These are phyloP conservation scores for Panurus biarmicus DNA, from an alignment of 2,113 vertebrate species.

Conservation along the genomic window DNA sequence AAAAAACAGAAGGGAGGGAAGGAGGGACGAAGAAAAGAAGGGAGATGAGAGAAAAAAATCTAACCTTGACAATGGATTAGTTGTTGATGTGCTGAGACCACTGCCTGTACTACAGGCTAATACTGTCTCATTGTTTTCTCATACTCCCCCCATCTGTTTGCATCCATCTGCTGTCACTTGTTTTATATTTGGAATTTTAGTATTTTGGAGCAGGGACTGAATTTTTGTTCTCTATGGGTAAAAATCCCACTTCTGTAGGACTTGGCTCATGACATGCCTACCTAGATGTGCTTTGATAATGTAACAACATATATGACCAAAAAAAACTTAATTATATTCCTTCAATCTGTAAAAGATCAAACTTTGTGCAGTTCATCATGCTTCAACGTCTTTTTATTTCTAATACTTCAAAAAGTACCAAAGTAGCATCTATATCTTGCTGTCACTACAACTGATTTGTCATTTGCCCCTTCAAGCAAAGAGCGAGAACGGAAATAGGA, in stretches of 20 bases:
- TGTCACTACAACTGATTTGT: not conserved
- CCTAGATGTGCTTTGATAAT: not conserved
- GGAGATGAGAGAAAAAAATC: not conserved
- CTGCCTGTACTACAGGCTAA: slow-evolving; percentile 47
- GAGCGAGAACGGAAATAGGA: not conserved
- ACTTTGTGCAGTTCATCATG: not conserved
- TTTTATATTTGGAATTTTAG: slow-evolving; percentile 55
- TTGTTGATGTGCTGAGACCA: slow-evolving; percentile 49
- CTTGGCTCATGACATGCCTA: not conserved
- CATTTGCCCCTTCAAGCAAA: not conserved
- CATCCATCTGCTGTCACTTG: slow-evolving; percentile 59
- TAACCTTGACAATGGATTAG: slow-evolving; percentile 23
- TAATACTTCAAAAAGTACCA: not conserved
- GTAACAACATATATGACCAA: not conserved
- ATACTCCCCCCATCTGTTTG: slow-evolving; percentile 60
- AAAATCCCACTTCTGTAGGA: slow-evolving; percentile 9
- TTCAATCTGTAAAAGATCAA: not conserved
- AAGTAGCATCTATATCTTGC: not conserved
- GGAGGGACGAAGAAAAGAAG: not conserved
- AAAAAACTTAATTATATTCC: not conserved
- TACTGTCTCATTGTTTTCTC: slow-evolving; percentile 58
- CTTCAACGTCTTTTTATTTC: not conserved
- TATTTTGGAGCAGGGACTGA: slow-evolving; percentile 43
- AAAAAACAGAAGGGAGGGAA: not conserved
- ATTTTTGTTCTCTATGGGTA: slow-evolving; percentile 30